Evolutionary conservation across 1,140 invertebrate genomes (phyloP).

Genomic region (Atta cephalotes): DNA sequence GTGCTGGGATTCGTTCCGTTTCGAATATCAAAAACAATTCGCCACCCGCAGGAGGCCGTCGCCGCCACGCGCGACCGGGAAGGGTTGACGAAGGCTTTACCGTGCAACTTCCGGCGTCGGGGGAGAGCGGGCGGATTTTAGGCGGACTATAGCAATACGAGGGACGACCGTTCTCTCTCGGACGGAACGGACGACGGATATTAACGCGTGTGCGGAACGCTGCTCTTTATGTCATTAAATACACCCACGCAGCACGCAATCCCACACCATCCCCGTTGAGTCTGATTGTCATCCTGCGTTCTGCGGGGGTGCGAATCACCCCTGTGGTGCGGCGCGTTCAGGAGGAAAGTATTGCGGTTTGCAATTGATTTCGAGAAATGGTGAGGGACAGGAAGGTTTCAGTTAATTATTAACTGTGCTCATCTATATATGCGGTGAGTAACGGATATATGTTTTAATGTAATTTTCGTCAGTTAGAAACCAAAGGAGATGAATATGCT

Average conservation of each 20-base stretch:
- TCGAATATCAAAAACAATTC: constrained; percentile 82
- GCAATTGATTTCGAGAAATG: constrained; percentile 54
- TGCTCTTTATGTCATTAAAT: constrained; percentile 75
- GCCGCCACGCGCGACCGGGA: constrained; percentile 58
- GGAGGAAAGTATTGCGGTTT: constrained; percentile 53
- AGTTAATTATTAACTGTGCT: constrained; percentile 49
- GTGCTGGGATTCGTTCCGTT: constrained; percentile 76
- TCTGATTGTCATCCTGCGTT: constrained; percentile 1
- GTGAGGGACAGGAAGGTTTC: constrained; percentile 12
- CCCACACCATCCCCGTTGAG: constrained; percentile 12
- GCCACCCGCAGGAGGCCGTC: constrained; percentile 46
- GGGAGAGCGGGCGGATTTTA: constrained; percentile 63
- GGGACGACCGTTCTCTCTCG: constrained; percentile 43
- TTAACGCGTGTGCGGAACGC: constrained; percentile 76
- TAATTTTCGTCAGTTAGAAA: not conserved
- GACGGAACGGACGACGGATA: constrained; percentile 76
- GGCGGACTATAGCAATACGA: constrained; percentile 29
- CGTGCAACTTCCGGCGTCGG: constrained; percentile 37
- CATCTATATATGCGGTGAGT: not conserved
- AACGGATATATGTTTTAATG: not conserved
- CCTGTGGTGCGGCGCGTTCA: constrained; percentile 56
- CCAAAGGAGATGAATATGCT: not conserved
- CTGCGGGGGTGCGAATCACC: constrained; percentile 20
- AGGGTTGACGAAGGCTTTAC: constrained; percentile 70
- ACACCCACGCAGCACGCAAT: constrained; percentile 52